Conservation (phyloP, 1,140 invertebrate species). For the Drosophila neocordata region DNA sequence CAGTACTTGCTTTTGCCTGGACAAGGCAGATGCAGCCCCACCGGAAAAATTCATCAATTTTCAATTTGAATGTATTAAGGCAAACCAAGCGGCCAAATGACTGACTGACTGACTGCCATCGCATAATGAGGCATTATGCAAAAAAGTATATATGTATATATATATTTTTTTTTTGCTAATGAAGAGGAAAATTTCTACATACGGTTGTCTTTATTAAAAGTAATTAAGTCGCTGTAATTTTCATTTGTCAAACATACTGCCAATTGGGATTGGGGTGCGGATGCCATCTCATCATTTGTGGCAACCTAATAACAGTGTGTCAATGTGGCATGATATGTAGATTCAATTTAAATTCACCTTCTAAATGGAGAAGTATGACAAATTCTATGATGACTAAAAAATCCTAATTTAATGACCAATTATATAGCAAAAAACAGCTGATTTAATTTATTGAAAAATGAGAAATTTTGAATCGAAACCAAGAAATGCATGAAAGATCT, state of each 20-base stretch:
- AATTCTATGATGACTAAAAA: too few relatives aligned
- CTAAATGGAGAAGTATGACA: too few relatives aligned
- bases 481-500: too few relatives aligned
- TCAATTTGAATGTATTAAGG: conserved; percentile 81
- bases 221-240: conserved; percentile 78
- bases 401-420: too few relatives aligned
- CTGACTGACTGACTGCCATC: conserved; percentile 9
- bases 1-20: neutral
- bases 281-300: neutral
- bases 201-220: conserved; percentile 81
- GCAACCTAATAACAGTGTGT: too few relatives aligned
- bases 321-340: too few relatives aligned
- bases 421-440: too few relatives aligned
- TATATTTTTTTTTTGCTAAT: conserved; percentile 66
- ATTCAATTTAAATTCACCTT: too few relatives aligned
- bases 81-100: conserved; percentile 28
- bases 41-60: conserved; percentile 82
- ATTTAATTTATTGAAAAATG: too few relatives aligned
- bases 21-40: conserved; percentile 47
- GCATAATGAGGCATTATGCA: conserved; percentile 81
- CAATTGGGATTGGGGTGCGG: conserved; percentile 25
- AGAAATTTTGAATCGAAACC: too few relatives aligned
- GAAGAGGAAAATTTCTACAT: conserved; percentile 65
- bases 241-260: conserved; percentile 64
- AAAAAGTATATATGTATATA: conserved; percentile 54